Evolutionary conservation across 1,140 invertebrate genomes (phyloP), one percentile per base, ranked within the genome.

Genomic region (Drosophila sulfurigaster): DNA sequence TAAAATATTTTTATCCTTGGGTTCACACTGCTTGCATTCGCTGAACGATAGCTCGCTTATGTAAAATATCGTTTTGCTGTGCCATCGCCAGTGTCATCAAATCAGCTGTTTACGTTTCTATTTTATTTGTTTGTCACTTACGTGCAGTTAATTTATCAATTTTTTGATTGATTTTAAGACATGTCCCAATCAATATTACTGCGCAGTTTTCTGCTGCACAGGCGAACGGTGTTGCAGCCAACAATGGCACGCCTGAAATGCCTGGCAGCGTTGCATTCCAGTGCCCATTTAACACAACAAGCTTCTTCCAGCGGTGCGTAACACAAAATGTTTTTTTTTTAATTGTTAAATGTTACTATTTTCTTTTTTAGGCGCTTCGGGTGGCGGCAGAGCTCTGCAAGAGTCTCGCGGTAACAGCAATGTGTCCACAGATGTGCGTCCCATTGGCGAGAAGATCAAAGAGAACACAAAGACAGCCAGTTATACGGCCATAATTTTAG

Each of bases 401-500:
- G 62, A 81, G n/a, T 81, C 85, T 3, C 57, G 68, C 8, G 35
- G 35, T 10, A 32, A 38, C 5, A 67, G 72, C 49, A 67, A 72
- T 41, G 86, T 95, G 3, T 94, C 94, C 20, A 94, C 94, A 5
- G 94, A 95, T 93, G 95, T 95, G 2, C 93, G 94, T 60, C 95
- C 95, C 16, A 78, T 95, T 5, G 94, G 94, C 28, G 95, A 95
- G 86, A 95, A 95, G 95, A 96, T 98, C 1, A 98, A 97, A 93
- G 96, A 98, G 93, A 96, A 96, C 32, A 96, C 96, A 25, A 97
- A 97, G 92, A 97, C 97, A 75, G 95, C 94, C 41, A 96, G 96
- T 51, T 98, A 98, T 82, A 94, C 96, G 70, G 95, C 95, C 8
- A 95, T 98, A n/a, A 97, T 98, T 60, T 66, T 98, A 32, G 91